Conservation (phyloP, 1,140 invertebrate genomes). For the Pseudomyrmex flavicornis region DNA sequence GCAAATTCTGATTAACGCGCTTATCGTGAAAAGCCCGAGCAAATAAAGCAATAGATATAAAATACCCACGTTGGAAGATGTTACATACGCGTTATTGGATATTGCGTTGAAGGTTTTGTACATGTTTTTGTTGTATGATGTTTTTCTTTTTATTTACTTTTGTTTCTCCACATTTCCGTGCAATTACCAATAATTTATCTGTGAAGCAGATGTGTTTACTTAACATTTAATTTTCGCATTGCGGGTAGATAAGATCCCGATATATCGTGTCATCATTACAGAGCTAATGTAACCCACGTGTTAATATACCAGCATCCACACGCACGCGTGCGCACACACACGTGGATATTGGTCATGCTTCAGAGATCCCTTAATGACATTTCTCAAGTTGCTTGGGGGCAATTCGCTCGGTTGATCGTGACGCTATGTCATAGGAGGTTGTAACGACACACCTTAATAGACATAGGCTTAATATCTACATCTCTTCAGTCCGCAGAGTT, state of each 20-base stretch:
- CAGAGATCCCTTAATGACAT: slow-evolving; percentile 75
- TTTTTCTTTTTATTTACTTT: too few relatives aligned
- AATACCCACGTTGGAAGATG: too few relatives aligned
- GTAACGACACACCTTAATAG: slow-evolving; percentile 63
- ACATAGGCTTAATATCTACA: slow-evolving; percentile 68
- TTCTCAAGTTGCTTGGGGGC: slow-evolving; percentile 74
- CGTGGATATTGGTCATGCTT: slow-evolving; percentile 72
- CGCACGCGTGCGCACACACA: slow-evolving; percentile 1
- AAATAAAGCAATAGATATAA: neutral
- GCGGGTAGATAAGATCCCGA: neutral
- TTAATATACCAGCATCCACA: slow-evolving; percentile 51
- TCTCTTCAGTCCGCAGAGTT: slow-evolving; percentile 9
- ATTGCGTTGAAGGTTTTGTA: too few relatives aligned
- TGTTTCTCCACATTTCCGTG: too few relatives aligned
- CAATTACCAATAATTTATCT: too few relatives aligned
- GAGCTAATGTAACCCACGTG: slow-evolving; percentile 8
- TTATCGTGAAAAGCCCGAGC: slow-evolving; percentile 9
- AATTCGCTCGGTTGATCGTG: slow-evolving; percentile 67
- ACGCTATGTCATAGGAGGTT: slow-evolving; percentile 40
- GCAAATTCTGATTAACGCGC: slow-evolving; percentile 28
- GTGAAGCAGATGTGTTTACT: too few relatives aligned
- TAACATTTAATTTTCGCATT: too few relatives aligned
- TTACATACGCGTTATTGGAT: too few relatives aligned
- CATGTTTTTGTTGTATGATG: too few relatives aligned
- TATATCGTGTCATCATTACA: neutral